Evolutionary conservation across 2,888 invertebrate genomes (phyloP).

Genomic region (Protodeltote pygarga): DNA sequence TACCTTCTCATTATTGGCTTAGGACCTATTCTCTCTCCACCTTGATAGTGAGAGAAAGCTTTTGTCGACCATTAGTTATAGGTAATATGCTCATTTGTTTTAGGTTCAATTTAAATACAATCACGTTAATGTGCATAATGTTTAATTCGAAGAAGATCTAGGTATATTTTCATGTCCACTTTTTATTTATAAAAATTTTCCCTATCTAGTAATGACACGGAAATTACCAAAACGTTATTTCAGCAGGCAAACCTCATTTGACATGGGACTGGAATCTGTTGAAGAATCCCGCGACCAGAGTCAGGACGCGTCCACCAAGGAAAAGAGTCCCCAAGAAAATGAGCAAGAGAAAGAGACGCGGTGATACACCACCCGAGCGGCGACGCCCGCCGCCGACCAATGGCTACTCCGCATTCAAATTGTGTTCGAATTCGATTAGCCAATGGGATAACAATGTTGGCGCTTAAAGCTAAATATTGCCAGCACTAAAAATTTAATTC

Average conservation of each 20-base stretch:
- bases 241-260: slow-evolving; percentile 77
- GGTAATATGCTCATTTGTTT: too few species aligned
- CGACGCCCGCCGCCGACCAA: slow-evolving; percentile 36
- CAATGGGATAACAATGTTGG: slow-evolving; percentile 24
- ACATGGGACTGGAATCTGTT: slow-evolving; percentile 76
- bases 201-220: too few species aligned
- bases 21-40: too few species aligned
- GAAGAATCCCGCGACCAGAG: slow-evolving; percentile 69
- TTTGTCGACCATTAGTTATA: too few species aligned
- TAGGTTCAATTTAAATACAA: too few species aligned
- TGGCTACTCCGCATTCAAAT: slow-evolving; percentile 50
- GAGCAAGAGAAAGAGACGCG: slow-evolving; percentile 30
- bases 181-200: too few species aligned
- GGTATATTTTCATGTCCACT: too few species aligned
- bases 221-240: background rate
- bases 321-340: slow-evolving; percentile 22
- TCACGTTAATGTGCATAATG: too few species aligned
- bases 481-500: slow-evolving; percentile 21
- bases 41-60: too few species aligned
- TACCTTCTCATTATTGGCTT: too few species aligned
- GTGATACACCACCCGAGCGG: slow-evolving; percentile 55
- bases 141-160: too few species aligned
- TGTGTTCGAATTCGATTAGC: slow-evolving; percentile 46
- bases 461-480: slow-evolving; percentile 24
- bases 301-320: slow-evolving; percentile 53